Conservation (phyloP, 2,113 vertebrate genomes). For the Heterotilapia buettikoferi region DNA sequence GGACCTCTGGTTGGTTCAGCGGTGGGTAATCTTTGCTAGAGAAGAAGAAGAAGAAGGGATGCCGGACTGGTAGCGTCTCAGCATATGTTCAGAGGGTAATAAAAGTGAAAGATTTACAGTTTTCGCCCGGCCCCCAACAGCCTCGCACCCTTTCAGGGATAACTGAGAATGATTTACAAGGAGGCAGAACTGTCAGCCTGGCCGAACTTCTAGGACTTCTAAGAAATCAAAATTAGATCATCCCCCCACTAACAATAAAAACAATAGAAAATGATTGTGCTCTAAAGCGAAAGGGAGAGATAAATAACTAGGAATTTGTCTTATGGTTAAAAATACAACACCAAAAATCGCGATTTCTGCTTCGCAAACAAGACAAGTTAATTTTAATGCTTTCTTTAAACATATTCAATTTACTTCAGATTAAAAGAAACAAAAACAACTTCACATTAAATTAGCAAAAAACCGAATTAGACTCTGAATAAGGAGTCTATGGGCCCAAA, state of each 20-base stretch:
- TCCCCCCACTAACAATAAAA: conserved; percentile 11
- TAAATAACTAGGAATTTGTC: neutral
- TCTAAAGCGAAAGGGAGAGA: neutral
- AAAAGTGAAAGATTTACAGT: conserved; percentile 99
- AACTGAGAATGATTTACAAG: conserved; percentile 99
- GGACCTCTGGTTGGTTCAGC: conserved; percentile 74
- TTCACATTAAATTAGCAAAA: neutral
- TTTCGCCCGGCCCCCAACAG: conserved; percentile 90
- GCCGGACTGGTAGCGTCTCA: conserved; percentile 85
- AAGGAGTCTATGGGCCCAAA: conserved; percentile 70
- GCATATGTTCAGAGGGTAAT: conserved; percentile 99
- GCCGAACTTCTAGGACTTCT: conserved; percentile 71
- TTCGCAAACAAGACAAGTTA: neutral
- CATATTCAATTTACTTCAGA: neutral
- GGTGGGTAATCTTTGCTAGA: conserved; percentile 68
- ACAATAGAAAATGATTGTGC: neutral
- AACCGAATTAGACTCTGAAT: conserved; percentile 30
- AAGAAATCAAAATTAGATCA: conserved; percentile 44
- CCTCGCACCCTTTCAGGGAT: conserved; percentile 98
- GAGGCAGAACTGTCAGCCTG: conserved; percentile 87
- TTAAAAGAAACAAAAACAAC: neutral
- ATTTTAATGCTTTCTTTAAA: neutral
- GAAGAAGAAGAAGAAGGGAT: conserved; percentile 70
- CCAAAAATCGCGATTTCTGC: neutral
- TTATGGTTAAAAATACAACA: neutral